phyloP scores from a whole-genome alignment of 1,140 invertebrate species.

The Oedothorax gibbosus region DNA sequence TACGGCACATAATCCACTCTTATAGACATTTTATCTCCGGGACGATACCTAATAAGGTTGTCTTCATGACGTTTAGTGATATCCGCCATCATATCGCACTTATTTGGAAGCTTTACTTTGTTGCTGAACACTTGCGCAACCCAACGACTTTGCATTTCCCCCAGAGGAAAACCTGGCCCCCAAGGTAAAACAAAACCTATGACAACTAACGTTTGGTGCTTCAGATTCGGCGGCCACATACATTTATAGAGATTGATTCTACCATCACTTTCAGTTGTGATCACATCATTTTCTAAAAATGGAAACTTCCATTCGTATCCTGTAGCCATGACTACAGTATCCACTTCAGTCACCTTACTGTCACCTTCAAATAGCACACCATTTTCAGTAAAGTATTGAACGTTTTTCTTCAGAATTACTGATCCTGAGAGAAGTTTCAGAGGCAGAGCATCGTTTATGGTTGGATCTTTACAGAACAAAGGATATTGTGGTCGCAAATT shows the following conservation, averaged over 20 bases:
- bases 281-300: conserved; percentile 51
- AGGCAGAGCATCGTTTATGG: conserved; percentile 72
- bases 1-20: conserved; percentile 69
- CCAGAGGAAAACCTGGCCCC: conserved; percentile 71
- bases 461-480: conserved; percentile 70
- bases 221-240: conserved; percentile 67
- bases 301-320: conserved; percentile 63
- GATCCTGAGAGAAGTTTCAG: conserved; percentile 68
- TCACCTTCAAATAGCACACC: conserved; percentile 66
- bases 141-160: conserved; percentile 69
- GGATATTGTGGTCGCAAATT: conserved; percentile 69
- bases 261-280: conserved; percentile 65
- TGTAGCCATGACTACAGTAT: conserved; percentile 63
- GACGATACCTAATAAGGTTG: conserved; percentile 61
- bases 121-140: conserved; percentile 57
- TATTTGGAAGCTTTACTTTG: conserved; percentile 63
- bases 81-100: conserved; percentile 67
- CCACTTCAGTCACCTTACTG: conserved; percentile 4
- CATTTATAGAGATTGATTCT: conserved; percentile 69
- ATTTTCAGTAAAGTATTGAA: conserved; percentile 65
- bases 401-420: conserved; percentile 68
- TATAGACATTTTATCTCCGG: conserved; percentile 67
- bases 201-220: conserved; percentile 68
- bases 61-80: conserved; percentile 65
- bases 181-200: conserved; percentile 72